Base-by-base conservation (phyloP, 2,888 invertebrate genomes). In the Acholoe squamosa region DNA sequence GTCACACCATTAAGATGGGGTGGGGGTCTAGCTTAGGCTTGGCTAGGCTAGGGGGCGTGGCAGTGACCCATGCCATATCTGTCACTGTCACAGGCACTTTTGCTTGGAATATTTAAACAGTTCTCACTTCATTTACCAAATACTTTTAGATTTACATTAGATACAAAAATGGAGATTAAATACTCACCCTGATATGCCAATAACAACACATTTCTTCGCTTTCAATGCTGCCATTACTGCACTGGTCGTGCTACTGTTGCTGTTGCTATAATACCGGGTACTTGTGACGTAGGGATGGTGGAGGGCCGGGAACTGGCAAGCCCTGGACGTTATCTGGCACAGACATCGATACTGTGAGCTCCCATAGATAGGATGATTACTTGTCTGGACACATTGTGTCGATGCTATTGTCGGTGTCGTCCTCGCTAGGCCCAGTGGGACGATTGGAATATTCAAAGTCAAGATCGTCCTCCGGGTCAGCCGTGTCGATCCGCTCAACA, bases 401-500 rank as follows among this genome's bases (percentile, higher is more conserved):
- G 19, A 16, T 51, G 77, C 7, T 28, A 51, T 52, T 71, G 77
- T 43, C 90, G 25, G 43, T 84, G 34, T 61, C 67, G 54, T 90
- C 84, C 22, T 25, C 43, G 77, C 89, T 89, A 22, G 34, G 52
- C 51, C 77, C 25, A 54, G 76, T 51, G 12, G 89, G 51, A 31
- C 34, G 19, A n/a, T 25, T 52, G 51, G 43, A 28, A 61, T 52
- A 54, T 54, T 90, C 90, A 51, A 67, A 84, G 84, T 90, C 90
- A 31, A 90, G 51, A 43, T 91, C 91, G 56, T 0, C 84, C 76
- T 91, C 91, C 56, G 89, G 89, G 61, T 84, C 84, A 84, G 84
- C 25, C 22, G 86, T 86, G 91, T 91, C 89, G 89, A 51, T 86
- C 91, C 86, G 34, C 54, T 80, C 88, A 80, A 61, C 92, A 90